These are phyloP conservation scores for Boulengeromyrus knoepffleri DNA, from an alignment of 2,113 vertebrate species.

Conservation along the genomic window DNA sequence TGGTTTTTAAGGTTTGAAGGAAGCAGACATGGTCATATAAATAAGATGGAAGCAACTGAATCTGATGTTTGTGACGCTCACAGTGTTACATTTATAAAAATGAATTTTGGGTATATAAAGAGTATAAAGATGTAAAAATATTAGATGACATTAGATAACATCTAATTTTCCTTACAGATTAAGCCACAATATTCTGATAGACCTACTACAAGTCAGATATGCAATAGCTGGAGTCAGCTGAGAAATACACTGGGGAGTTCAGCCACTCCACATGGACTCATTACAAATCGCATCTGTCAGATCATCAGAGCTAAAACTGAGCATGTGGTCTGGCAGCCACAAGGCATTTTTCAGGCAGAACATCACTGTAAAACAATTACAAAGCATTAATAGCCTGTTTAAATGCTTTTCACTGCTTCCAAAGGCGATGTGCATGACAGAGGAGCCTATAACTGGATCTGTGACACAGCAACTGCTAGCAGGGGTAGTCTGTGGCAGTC, in stretches of 20 bases:
- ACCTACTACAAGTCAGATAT: neutral
- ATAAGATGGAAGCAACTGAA: neutral
- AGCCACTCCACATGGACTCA: neutral
- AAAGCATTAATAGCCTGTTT: neutral
- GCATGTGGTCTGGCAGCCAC: neutral
- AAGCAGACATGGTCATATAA: neutral
- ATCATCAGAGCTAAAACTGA: neutral
- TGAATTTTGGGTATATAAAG: neutral
- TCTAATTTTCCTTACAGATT: neutral
- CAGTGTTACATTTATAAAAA: neutral
- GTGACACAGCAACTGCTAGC: neutral
- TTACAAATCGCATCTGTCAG: neutral
- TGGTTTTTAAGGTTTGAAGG: neutral
- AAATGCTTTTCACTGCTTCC: constrained; percentile 11
- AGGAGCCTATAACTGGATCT: neutral
- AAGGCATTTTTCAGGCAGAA: neutral
- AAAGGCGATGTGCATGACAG: neutral
- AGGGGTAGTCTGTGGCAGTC: neutral
- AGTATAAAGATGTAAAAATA: neutral
- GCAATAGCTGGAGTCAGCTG: neutral
- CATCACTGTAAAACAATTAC: constrained; percentile 19
- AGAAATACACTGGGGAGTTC: neutral
- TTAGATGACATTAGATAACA: neutral
- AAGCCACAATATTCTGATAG: neutral
- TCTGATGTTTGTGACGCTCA: neutral